These are phyloP conservation scores for Clarias pachynema DNA, from an alignment of 2,797 vertebrate genomes.

Conservation along the genomic window DNA sequence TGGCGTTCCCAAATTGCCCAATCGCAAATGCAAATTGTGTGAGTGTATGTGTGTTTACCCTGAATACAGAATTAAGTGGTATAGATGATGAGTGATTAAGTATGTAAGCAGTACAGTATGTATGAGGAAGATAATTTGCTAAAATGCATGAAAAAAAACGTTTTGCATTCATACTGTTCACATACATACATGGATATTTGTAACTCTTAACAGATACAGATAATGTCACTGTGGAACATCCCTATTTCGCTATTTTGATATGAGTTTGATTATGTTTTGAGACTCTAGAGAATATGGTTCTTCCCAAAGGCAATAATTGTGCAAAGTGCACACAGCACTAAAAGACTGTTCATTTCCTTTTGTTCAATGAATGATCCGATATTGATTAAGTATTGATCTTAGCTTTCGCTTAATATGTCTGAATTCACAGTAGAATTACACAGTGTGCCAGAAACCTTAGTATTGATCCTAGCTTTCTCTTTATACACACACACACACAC, in stretches of 20 bases:
- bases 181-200: not conserved
- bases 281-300: not conserved
- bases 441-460: not conserved
- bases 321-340: conserved; percentile 3
- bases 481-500: not conserved
- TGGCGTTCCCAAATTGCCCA: too few relatives aligned
- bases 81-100: too few relatives aligned
- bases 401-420: not conserved
- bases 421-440: conserved; percentile 1
- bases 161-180: too few relatives aligned
- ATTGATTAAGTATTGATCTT: conserved; percentile 20
- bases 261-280: not conserved
- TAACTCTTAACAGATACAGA: not conserved
- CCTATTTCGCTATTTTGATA: not conserved
- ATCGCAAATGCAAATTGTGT: too few relatives aligned
- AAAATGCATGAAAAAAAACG: too few relatives aligned
- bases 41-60: too few relatives aligned
- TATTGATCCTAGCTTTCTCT: conserved; percentile 13
- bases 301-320: not conserved
- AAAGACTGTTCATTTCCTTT: not conserved
- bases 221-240: not conserved
- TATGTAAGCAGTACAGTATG: too few relatives aligned
- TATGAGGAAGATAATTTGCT: too few relatives aligned
- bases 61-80: too few relatives aligned
- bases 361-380: not conserved